These are phyloP conservation scores for Empis stercorea DNA, from an alignment of 2,888 invertebrate species.

Conservation along the genomic window DNA sequence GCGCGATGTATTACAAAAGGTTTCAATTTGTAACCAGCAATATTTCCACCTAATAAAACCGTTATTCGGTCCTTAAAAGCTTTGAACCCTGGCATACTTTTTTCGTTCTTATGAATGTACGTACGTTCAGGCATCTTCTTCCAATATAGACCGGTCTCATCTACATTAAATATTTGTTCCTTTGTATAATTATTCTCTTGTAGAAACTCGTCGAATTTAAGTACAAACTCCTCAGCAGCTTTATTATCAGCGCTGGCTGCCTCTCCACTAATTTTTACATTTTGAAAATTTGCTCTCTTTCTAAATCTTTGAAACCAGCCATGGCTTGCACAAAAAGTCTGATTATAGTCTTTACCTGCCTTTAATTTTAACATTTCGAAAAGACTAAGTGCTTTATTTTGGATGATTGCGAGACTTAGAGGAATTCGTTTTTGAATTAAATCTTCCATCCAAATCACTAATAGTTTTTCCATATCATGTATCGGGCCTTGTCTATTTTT, in stretches of 20 bases:
- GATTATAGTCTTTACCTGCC: not conserved
- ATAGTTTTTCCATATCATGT: slow-evolving; percentile 13
- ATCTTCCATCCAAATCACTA: slow-evolving; percentile 11
- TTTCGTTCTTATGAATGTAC: slow-evolving; percentile 21
- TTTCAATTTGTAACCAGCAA: slow-evolving; percentile 18
- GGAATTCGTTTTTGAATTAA: slow-evolving; percentile 10
- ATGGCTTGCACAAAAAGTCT: slow-evolving; percentile 3
- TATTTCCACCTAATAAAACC: slow-evolving; percentile 20
- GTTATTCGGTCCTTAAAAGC: slow-evolving; percentile 21
- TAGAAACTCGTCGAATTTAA: slow-evolving; percentile 16
- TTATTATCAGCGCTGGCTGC: slow-evolving; percentile 14
- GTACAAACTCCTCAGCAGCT: slow-evolving; percentile 12
- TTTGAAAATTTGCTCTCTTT: slow-evolving; percentile 15
- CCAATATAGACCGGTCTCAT: slow-evolving; percentile 20
- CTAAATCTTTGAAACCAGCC: slow-evolving; percentile 14
- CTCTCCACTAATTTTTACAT: slow-evolving; percentile 16
- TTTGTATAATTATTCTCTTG: slow-evolving; percentile 16
- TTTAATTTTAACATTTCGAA: not conserved
- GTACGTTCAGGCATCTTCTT: slow-evolving; percentile 25
- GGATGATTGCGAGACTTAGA: slow-evolving; percentile 5
- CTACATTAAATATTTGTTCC: slow-evolving; percentile 21
- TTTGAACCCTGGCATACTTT: slow-evolving; percentile 17
- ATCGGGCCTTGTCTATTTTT: slow-evolving; percentile 7
- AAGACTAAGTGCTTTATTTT: slow-evolving; percentile 1
- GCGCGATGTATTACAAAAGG: no score